These are phyloP conservation scores for Gulo gulo DNA, from an alignment of 2,113 vertebrate species.

Conservation along the genomic window DNA sequence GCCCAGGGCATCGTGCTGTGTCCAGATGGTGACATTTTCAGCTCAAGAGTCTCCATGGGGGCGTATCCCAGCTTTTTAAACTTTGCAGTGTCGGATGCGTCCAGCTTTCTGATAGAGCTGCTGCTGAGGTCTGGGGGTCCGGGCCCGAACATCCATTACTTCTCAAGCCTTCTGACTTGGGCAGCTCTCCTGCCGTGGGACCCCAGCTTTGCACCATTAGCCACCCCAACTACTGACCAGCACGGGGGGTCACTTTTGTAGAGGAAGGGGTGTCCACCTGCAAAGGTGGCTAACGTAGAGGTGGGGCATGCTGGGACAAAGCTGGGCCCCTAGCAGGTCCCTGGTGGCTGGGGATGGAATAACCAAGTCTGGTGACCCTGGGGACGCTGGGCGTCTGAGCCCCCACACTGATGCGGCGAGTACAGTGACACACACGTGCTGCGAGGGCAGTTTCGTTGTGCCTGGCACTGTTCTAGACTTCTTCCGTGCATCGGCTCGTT, in stretches of 20 bases:
- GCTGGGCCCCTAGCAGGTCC: rapidly evolving
- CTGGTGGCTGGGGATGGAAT: rapidly evolving
- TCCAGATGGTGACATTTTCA: neutral
- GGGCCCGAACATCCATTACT: rapidly evolving
- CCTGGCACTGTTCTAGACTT: no score
- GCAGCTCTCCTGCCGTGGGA: neutral
- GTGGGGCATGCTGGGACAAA: neutral
- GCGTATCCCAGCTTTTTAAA: neutral
- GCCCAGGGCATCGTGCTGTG: rapidly evolving
- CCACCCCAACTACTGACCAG: neutral
- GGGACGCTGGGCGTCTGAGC: neutral
- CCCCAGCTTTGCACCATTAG: neutral
- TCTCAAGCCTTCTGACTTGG: neutral
- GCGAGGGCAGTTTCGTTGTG: rapidly evolving
- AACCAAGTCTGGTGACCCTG: rapidly evolving
- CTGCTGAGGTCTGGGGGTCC: neutral
- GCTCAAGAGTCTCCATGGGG: neutral
- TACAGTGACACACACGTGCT: rapidly evolving
- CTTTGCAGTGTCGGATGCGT: neutral
- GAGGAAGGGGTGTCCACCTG: neutral
- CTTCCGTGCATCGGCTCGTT: rapidly evolving
- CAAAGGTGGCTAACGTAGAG: rapidly evolving
- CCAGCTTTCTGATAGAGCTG: neutral
- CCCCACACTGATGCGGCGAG: neutral
- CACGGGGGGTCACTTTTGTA: neutral